phyloP scores from a whole-genome alignment of 2,797 vertebrate genomes.

The Columba guinea region DNA sequence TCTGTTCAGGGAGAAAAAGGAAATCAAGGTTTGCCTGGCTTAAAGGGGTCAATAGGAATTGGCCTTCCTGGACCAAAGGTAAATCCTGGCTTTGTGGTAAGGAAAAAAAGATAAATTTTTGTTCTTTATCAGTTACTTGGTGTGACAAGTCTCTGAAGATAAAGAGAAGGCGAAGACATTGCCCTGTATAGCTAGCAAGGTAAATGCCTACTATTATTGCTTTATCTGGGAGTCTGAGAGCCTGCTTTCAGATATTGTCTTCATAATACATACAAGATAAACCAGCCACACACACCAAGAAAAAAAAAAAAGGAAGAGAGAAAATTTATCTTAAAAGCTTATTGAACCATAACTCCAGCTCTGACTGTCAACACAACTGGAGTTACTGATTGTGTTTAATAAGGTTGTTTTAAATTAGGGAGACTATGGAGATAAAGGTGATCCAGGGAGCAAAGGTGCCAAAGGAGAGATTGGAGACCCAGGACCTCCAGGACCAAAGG shows the following conservation, averaged over 20 bases:
- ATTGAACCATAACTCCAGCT: background rate
- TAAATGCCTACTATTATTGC: background rate
- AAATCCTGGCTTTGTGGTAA: background rate
- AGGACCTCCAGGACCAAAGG: slow-evolving; percentile 76
- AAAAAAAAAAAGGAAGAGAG: background rate
- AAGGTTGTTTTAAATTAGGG: slow-evolving; percentile 73
- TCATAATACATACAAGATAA: background rate
- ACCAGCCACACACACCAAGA: background rate
- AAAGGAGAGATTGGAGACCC: slow-evolving; percentile 81
- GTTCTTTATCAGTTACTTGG: background rate
- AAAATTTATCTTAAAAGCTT: background rate
- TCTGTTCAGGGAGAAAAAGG: slow-evolving; percentile 84
- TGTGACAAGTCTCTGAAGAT: background rate
- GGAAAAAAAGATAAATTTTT: background rate
- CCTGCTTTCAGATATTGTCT: background rate
- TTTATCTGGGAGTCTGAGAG: background rate
- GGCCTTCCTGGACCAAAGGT: slow-evolving; percentile 88
- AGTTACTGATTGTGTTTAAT: background rate
- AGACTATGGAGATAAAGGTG: slow-evolving; percentile 82
- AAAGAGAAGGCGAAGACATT: background rate
- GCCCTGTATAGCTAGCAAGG: background rate
- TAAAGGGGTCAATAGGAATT: slow-evolving; percentile 79
- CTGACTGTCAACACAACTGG: background rate
- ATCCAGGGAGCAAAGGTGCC: slow-evolving; percentile 82
- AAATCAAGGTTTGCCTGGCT: slow-evolving; percentile 81